Conservation (phyloP, 1,140 invertebrate genomes). For the Luehdorfia chinensis region DNA sequence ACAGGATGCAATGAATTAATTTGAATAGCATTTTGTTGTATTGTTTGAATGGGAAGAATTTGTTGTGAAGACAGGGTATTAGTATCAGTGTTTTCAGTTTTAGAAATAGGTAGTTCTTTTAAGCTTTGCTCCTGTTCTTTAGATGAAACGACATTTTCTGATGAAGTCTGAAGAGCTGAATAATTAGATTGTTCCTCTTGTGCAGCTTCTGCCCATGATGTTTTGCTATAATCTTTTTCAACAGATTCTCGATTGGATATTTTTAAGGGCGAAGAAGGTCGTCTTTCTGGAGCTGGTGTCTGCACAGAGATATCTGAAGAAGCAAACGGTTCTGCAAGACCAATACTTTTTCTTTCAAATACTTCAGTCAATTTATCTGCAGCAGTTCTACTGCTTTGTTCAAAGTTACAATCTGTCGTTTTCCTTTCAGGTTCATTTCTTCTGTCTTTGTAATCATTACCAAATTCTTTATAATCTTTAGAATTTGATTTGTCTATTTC, state of each 20-base stretch:
- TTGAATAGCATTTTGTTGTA: constrained; percentile 31
- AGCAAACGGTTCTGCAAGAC: constrained; percentile 53
- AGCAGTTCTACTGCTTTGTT: constrained; percentile 57
- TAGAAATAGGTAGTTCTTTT: constrained; percentile 30
- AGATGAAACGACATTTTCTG: constrained; percentile 33
- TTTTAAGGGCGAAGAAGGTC: constrained; percentile 44
- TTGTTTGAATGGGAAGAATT: constrained; percentile 22
- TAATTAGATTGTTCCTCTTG: constrained; percentile 51
- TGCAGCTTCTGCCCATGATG: constrained; percentile 64
- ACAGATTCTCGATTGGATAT: constrained; percentile 42
- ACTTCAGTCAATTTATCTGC: constrained; percentile 71
- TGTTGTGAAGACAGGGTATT: constrained; percentile 21
- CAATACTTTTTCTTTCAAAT: constrained; percentile 71
- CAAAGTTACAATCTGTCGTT: constrained; percentile 46
- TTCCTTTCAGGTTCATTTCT: constrained; percentile 67
- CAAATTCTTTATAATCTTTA: constrained; percentile 68
- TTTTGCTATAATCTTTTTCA: constrained; percentile 63
- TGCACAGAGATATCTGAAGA: constrained; percentile 36
- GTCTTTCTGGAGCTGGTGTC: constrained; percentile 34
- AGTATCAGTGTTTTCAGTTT: constrained; percentile 33
- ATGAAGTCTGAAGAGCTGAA: constrained; percentile 26
- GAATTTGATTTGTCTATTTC: constrained; percentile 72
- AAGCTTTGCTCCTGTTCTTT: constrained; percentile 37
- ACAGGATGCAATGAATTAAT: constrained; percentile 26
- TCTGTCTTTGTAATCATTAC: constrained; percentile 55